Conservation (phyloP, 2,888 invertebrate genomes). For the Agrilus cyanescens region DNA sequence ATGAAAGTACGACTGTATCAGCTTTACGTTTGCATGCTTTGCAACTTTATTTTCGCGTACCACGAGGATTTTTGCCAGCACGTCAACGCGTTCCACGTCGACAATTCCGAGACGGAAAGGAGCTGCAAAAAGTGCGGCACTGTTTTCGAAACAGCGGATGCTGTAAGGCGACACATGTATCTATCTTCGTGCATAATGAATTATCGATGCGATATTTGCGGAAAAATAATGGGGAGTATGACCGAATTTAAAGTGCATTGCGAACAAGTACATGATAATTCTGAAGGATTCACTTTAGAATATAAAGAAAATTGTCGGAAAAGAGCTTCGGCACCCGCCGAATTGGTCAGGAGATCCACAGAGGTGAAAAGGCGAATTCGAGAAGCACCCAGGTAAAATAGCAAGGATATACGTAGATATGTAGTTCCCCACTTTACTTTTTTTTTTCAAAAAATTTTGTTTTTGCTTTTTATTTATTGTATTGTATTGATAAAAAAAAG, state of each 20-base stretch:
- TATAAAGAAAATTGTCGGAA: constrained; percentile 19
- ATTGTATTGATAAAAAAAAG: neutral
- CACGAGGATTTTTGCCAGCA: constrained; percentile 31
- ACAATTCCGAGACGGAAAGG: constrained; percentile 12
- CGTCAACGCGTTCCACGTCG: constrained; percentile 27
- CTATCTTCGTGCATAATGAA: constrained; percentile 26
- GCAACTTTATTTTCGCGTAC: constrained; percentile 29
- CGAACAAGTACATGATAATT: constrained; percentile 24
- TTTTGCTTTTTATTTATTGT: neutral
- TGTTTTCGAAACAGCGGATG: constrained; percentile 25
- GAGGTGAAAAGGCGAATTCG: neutral
- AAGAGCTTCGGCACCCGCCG: constrained; percentile 1
- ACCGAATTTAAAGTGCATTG: constrained; percentile 30
- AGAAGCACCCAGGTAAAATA: no score
- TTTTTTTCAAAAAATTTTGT: no score
- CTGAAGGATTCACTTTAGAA: constrained; percentile 18
- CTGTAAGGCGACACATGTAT: constrained; percentile 29
- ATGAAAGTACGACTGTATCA: constrained; percentile 31
- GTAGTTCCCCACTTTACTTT: no score
- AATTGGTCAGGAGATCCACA: neutral
- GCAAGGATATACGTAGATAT: no score
- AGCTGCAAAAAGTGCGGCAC: constrained; percentile 22
- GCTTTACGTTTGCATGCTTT: constrained; percentile 29
- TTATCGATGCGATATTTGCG: constrained; percentile 33
- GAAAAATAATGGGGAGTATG: constrained; percentile 23